These are phyloP conservation scores for Porites lutea DNA, from an alignment of 64 coral and sea anemone genomes.

Conservation along the genomic window DNA sequence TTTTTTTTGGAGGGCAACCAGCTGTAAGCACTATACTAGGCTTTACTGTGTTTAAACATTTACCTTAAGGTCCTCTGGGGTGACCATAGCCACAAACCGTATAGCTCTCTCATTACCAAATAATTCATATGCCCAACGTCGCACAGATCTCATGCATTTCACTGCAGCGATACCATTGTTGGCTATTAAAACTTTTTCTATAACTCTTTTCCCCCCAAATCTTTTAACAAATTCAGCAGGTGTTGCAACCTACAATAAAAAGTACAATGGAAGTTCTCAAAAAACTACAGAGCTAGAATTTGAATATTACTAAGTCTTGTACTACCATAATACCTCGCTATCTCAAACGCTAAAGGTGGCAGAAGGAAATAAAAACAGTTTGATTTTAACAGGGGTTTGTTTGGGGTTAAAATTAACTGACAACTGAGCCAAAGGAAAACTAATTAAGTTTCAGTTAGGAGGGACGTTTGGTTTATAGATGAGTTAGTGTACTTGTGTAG, in stretches of 20 bases:
- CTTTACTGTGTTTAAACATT: background rate
- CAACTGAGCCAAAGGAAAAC: background rate
- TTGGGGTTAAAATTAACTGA: background rate
- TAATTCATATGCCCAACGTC: conserved; percentile 96
- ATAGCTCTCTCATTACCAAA: conserved; percentile 99
- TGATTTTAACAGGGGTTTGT: background rate
- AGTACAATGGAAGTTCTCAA: background rate
- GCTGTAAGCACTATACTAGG: background rate
- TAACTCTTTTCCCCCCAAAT: conserved; percentile 94
- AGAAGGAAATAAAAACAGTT: background rate
- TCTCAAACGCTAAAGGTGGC: too few species aligned
- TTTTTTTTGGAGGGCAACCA: too few species aligned
- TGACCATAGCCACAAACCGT: conserved; percentile 99
- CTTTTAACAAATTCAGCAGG: conserved; percentile 95
- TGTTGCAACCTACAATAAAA: conserved; percentile 79
- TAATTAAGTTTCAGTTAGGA: background rate
- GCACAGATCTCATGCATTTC: conserved; percentile 96
- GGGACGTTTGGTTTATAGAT: too few species aligned
- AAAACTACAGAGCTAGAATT: background rate
- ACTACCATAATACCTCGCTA: too few species aligned
- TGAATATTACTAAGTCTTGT: background rate
- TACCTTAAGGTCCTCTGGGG: conserved; percentile 96
- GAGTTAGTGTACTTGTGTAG: too few species aligned
- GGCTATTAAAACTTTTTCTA: conserved; percentile 98
- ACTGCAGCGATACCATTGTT: conserved; percentile 99